Conservation (phyloP, 2,888 invertebrate genomes). For the Amphimallon solstitiale region DNA sequence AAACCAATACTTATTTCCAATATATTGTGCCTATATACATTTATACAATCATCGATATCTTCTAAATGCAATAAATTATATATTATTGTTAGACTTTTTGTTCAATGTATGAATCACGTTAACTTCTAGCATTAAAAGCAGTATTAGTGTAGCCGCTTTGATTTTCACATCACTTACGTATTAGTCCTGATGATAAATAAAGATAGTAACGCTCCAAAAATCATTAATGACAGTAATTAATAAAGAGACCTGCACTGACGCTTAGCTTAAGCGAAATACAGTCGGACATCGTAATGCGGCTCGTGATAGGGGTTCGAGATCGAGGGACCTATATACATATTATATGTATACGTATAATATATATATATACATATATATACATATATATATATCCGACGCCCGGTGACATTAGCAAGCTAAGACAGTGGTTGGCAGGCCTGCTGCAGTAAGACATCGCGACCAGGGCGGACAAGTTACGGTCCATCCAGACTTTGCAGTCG, state of each 20-base stretch:
- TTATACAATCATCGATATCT: too few relatives aligned
- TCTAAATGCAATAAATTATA: too few relatives aligned
- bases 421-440: conserved; percentile 62
- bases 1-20: too few relatives aligned
- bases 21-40: too few relatives aligned
- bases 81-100: too few relatives aligned
- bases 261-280: conserved; percentile 21
- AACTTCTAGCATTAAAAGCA: too few relatives aligned
- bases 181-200: too few relatives aligned
- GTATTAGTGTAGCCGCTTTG: too few relatives aligned
- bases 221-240: conserved; percentile 34
- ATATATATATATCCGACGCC: conserved; percentile 46
- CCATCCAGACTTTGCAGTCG: conserved; percentile 60
- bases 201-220: conserved; percentile 16
- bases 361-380: not conserved
- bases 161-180: too few relatives aligned
- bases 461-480: conserved; percentile 57
- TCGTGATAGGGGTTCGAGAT: conserved; percentile 51
- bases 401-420: conserved; percentile 64
- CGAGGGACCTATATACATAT: conserved; percentile 42
- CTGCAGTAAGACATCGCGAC: conserved; percentile 62
- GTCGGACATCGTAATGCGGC: conserved; percentile 47
- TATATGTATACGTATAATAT: conserved; percentile 4
- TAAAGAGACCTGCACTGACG: conserved; percentile 27
- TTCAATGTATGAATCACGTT: too few relatives aligned